These are phyloP conservation scores for Drosophila ananassae DNA, from an alignment of 1,140 invertebrate genomes.

Conservation along the genomic window DNA sequence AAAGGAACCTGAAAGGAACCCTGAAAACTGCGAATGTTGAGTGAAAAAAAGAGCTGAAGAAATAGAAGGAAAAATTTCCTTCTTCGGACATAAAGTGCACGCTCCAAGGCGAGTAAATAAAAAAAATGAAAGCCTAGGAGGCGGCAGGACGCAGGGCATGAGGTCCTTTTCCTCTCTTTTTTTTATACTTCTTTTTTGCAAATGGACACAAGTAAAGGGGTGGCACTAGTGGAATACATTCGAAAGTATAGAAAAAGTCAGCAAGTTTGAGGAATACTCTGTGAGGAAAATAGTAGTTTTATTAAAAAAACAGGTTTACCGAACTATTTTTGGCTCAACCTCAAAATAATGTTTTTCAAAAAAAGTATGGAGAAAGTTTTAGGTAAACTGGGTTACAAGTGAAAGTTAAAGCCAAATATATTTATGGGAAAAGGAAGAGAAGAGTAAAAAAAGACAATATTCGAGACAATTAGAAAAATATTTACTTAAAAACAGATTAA, in stretches of 20 bases:
- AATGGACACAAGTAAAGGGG: constrained; percentile 70
- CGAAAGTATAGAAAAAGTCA: too few relatives aligned
- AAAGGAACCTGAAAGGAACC: constrained; percentile 4
- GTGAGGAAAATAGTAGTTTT: too few relatives aligned
- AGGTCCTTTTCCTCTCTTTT: constrained; percentile 5
- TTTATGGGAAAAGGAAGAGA: too few relatives aligned
- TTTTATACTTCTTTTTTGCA: constrained; percentile 10
- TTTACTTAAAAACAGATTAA: too few relatives aligned
- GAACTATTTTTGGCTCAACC: too few relatives aligned
- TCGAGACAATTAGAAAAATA: too few relatives aligned
- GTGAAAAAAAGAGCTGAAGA: constrained; percentile 29
- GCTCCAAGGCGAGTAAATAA: constrained; percentile 60
- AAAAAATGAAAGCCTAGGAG: constrained; percentile 36
- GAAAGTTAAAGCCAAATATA: too few relatives aligned
- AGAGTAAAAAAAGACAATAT: too few relatives aligned
- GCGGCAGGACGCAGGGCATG: constrained; percentile 15
- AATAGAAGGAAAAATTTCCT: constrained; percentile 29
- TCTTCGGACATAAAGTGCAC: constrained; percentile 56
- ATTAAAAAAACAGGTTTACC: too few relatives aligned
- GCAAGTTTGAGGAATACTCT: not conserved
- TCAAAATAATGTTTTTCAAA: too few relatives aligned
- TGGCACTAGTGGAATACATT: constrained; percentile 49
- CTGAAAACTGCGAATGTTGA: constrained; percentile 34
- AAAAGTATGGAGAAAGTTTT: too few relatives aligned
- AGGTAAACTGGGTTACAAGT: too few relatives aligned